Percentiles rank a stretch among this genome's conserved stretches.
These are phyloP conservation scores for Parapristionchus giblindavisi DNA, from an alignment of 2,888 invertebrate species.

Conservation along the genomic window DNA sequence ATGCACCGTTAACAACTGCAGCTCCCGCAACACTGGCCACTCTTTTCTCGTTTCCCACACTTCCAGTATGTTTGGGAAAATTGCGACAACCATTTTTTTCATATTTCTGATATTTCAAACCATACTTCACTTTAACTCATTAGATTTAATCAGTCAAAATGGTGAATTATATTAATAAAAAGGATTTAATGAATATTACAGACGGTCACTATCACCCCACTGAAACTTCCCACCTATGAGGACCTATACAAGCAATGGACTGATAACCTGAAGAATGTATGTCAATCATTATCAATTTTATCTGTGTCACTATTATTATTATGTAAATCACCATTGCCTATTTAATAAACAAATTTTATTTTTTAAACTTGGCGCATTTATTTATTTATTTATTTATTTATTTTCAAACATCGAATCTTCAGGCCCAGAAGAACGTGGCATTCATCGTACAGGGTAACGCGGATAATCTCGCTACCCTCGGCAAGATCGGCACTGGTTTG, in stretches of 20 bases:
- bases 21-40: not conserved
- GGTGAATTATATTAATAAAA: too few relatives aligned
- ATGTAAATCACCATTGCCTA: too few relatives aligned
- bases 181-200: too few relatives aligned
- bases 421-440: slow-evolving; percentile 17
- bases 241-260: not conserved
- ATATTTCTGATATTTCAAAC: too few relatives aligned
- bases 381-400: not conserved
- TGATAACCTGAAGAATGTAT: not conserved
- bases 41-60: not conserved
- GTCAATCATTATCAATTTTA: not conserved
- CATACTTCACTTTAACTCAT: too few relatives aligned
- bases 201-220: too few relatives aligned
- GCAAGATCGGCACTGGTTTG: slow-evolving; percentile 8
- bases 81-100: too few relatives aligned
- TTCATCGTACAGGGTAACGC: not conserved
- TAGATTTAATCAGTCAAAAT: too few relatives aligned
- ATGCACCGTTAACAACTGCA: not conserved
- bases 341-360: too few relatives aligned
- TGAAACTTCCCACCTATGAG: not conserved
- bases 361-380: not conserved
- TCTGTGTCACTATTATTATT: too few relatives aligned
- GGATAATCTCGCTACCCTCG: not conserved
- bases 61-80: too few relatives aligned
- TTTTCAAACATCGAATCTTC: not conserved